These are phyloP conservation scores for Dermochelys coriacea DNA, from an alignment of 2,797 vertebrate species.

Conservation along the genomic window DNA sequence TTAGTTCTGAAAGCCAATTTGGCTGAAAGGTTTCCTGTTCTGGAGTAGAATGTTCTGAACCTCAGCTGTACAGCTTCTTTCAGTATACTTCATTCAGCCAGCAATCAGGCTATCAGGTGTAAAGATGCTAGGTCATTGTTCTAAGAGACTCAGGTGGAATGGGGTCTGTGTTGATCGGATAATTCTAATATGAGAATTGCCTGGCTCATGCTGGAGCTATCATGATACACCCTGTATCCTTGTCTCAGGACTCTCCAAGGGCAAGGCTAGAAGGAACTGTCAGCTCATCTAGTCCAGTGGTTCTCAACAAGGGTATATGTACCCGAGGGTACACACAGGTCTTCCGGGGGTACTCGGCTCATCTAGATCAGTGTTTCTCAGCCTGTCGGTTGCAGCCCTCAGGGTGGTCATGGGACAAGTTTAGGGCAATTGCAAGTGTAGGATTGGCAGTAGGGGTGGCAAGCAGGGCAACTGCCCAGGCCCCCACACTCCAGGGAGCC, in stretches of 20 bases:
- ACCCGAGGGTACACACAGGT: too few species aligned
- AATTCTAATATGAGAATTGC: neutral
- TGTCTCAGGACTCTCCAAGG: neutral
- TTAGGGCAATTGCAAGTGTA: too few species aligned
- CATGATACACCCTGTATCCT: accelerated
- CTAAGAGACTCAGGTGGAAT: neutral
- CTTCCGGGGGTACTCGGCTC: too few species aligned
- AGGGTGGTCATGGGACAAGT: too few species aligned
- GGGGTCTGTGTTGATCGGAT: neutral
- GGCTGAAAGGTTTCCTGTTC: neutral
- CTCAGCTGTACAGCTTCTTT: neutral
- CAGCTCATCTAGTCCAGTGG: too few species aligned
- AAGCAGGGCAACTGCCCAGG: too few species aligned
- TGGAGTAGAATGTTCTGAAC: neutral
- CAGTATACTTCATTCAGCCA: accelerated
- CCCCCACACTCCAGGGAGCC: too few species aligned
- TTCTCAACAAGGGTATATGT: too few species aligned
- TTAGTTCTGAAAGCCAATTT: neutral
- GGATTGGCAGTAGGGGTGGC: too few species aligned
- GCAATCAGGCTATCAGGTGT: neutral
- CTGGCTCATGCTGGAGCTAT: neutral
- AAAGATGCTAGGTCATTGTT: neutral
- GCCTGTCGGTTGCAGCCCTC: too few species aligned
- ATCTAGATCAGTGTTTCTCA: too few species aligned
- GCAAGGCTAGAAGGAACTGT: neutral